A percentile compares a stretch with the other conserved stretches of the same genome.
Conservation (phyloP, 2,797 vertebrate genomes). For the Amniataba percoides region DNA sequence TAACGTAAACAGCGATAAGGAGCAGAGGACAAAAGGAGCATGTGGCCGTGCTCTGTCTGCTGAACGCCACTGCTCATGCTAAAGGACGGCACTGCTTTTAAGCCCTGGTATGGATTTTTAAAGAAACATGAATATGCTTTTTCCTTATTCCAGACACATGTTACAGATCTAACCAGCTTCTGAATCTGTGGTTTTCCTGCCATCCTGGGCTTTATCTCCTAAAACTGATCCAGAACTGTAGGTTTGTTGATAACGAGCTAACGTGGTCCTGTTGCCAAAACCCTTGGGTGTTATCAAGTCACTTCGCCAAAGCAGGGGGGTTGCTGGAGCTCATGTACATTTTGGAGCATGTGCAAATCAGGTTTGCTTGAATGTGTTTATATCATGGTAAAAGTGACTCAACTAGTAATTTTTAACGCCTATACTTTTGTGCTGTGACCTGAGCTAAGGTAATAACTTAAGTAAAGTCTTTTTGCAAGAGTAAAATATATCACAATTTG, state of each 20-base stretch:
- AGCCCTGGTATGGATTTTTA: conserved; percentile 1
- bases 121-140: conserved; percentile 13
- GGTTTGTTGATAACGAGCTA: conserved; percentile 39
- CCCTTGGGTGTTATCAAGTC: conserved; percentile 10
- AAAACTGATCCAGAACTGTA: conserved; percentile 25
- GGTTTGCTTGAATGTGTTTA: neutral
- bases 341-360: conserved; percentile 3
- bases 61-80: conserved; percentile 12
- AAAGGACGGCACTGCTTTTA: neutral
- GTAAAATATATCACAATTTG: conserved; percentile 45
- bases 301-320: neutral
- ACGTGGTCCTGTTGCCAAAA: neutral
- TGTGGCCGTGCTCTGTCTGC: neutral
- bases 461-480: conserved; percentile 33
- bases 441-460: conserved; percentile 47
- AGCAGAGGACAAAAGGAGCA: conserved; percentile 28
- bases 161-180: conserved; percentile 7
- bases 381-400: neutral
- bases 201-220: conserved; percentile 20
- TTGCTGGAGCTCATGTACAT: neutral
- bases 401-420: conserved; percentile 12
- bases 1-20: conserved; percentile 39
- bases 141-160: conserved; percentile 5
- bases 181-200: conserved; percentile 13
- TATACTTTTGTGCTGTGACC: conserved; percentile 35